Evolutionary conservation across 1,140 invertebrate genomes (phyloP), one percentile per base, ranked within the genome.

Genomic region (Drosophila tsacasi): DNA sequence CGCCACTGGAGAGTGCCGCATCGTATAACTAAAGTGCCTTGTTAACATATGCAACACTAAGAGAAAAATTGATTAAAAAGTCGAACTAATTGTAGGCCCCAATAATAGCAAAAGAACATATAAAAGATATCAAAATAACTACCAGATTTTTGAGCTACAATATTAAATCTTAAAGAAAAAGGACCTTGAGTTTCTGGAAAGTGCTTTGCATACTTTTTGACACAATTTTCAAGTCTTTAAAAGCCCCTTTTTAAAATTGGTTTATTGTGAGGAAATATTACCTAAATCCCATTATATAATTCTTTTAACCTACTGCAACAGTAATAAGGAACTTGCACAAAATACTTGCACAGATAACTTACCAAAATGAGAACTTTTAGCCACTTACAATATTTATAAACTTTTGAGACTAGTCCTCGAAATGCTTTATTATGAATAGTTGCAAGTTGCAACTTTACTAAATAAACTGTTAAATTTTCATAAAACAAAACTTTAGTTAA

Each of bases 1-100:
- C 61, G 49, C 61, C 61, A 30, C 23, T 55, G 49, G 61, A 37
- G 60, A 62, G 42, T 52, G 21, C 40, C 46, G 60, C 23, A 67
- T 68, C 67, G 32, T 71, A 55, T 55, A 71, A 71, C 63, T 55
- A 39, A 46, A 71, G 67, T 69, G 67, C 30, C 35, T 10, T 10
- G 15, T 5, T 1, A 37, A 17, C 52, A 37, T 55, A 17, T 12
- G 10, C 37, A 9, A 12, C 54, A 57, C 54, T n/a, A 10, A 7
- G 9, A 57, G 15, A 39, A 57, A 55, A 17, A 0, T 23, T 5
- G 3, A 15, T 9, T 4, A 21, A 12, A 13, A 10, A 17, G 10
- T 0, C 0, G 1, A 17, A 19, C n/a, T 35, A 35, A 15, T 10
- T 54, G 15, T 13, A 3, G 2, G 7, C 9, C 2, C 2, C 27